Conservation (phyloP, 92 coral and sea anemone species). For the Zoanthus sansibaricus region DNA sequence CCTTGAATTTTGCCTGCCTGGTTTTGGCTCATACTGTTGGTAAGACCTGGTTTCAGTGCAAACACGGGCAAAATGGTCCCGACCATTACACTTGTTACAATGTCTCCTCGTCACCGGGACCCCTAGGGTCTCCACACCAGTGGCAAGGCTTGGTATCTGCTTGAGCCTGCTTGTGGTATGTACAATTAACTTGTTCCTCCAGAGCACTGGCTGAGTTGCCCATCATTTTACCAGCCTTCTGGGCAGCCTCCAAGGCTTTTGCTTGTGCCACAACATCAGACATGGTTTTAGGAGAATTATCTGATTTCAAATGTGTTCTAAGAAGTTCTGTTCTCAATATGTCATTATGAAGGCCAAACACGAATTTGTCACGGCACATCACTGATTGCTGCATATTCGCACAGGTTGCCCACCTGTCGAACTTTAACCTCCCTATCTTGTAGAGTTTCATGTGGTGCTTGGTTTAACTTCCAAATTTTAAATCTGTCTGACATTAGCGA, state of each 20-base stretch:
- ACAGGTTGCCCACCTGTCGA: conserved; percentile 42
- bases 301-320: conserved; percentile 37
- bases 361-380: conserved; percentile 51
- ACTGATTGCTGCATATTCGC: conserved; percentile 47
- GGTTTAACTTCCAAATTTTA: conserved; percentile 35
- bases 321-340: conserved; percentile 44
- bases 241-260: conserved; percentile 45
- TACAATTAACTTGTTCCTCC: conserved; percentile 31
- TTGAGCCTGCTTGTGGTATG: background rate
- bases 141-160: conserved; percentile 26
- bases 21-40: conserved; percentile 14
- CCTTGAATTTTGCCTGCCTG: conserved; percentile 1
- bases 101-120: background rate
- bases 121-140: conserved; percentile 44
- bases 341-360: conserved; percentile 51
- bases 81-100: conserved; percentile 14
- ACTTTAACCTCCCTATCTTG: no score
- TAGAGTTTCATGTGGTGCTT: no score
- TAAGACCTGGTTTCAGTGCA: background rate
- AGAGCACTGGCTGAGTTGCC: background rate
- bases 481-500: conserved; percentile 16
- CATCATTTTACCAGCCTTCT: conserved; percentile 38
- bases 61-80: conserved; percentile 49
- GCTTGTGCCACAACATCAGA: conserved; percentile 38
- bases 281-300: conserved; percentile 26